These are phyloP conservation scores for Heliconius aoede DNA, from an alignment of 2,888 invertebrate species.

Conservation along the genomic window DNA sequence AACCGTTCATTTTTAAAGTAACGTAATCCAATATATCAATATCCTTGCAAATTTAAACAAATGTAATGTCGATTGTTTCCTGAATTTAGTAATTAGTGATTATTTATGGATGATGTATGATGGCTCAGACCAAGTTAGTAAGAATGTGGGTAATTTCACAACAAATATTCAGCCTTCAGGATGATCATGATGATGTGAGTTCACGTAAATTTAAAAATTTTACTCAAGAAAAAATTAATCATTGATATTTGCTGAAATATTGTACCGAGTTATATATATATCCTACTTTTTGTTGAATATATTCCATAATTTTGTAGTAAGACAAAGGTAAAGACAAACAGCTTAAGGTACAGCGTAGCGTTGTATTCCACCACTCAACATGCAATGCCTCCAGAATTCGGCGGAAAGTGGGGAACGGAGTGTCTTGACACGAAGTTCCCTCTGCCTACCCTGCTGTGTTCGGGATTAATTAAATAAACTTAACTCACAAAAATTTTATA, in stretches of 20 bases:
- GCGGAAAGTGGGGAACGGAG: no score
- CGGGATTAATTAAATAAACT: no score
- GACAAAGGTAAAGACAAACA: no score
- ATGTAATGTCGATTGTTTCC: not conserved
- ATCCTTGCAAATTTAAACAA: not conserved
- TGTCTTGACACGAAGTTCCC: no score
- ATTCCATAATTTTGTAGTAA: not conserved
- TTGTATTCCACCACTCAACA: no score
- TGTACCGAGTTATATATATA: not conserved
- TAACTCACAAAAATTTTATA: no score
- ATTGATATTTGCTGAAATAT: not conserved
- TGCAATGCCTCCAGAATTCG: no score
- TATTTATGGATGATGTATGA: not conserved
- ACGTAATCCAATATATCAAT: not conserved
- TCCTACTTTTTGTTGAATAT: no score
- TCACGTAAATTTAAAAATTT: not conserved
- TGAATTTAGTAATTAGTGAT: not conserved
- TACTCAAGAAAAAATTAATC: not conserved
- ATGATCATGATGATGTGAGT: not conserved
- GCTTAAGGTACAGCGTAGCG: no score
- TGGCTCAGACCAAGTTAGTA: not conserved
- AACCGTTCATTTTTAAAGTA: no score
- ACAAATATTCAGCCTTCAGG: conserved; percentile 1
- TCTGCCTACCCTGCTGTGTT: no score
- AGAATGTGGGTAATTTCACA: conserved; percentile 7